These are phyloP conservation scores for Synaphobranchus kaupii DNA, from an alignment of 2,797 vertebrate species.

Conservation along the genomic window DNA sequence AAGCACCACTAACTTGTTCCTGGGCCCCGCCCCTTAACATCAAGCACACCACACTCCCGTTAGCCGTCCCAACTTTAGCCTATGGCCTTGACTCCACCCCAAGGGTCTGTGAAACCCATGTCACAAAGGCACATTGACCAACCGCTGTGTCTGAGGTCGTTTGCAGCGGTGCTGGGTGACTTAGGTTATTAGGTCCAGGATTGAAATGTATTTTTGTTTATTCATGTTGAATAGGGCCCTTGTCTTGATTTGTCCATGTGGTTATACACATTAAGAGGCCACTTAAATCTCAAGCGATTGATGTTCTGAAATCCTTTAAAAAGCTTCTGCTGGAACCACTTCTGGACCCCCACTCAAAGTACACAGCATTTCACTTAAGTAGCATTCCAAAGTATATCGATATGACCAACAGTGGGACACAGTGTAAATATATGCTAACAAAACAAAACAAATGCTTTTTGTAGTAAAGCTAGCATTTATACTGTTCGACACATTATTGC, in stretches of 20 bases:
- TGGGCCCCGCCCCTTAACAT: conserved; percentile 27
- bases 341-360: background rate
- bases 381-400: background rate
- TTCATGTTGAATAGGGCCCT: background rate
- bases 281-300: background rate
- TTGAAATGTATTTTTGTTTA: background rate
- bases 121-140: background rate
- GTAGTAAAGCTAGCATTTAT: background rate
- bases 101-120: background rate
- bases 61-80: conserved; percentile 51
- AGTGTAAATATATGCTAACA: background rate
- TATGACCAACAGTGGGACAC: background rate
- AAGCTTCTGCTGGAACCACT: background rate
- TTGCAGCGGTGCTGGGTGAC: background rate
- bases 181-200: background rate
- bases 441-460: background rate
- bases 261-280: background rate
- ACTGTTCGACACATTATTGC: background rate
- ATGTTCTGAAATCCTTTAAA: background rate
- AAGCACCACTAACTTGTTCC: conserved; percentile 49
- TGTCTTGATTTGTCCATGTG: background rate
- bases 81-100: background rate
- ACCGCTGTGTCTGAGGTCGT: background rate
- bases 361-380: background rate
- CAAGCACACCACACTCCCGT: conserved; percentile 39